Conservation (phyloP, 2,113 vertebrate genomes). For the Leptodactylus fuscus region DNA sequence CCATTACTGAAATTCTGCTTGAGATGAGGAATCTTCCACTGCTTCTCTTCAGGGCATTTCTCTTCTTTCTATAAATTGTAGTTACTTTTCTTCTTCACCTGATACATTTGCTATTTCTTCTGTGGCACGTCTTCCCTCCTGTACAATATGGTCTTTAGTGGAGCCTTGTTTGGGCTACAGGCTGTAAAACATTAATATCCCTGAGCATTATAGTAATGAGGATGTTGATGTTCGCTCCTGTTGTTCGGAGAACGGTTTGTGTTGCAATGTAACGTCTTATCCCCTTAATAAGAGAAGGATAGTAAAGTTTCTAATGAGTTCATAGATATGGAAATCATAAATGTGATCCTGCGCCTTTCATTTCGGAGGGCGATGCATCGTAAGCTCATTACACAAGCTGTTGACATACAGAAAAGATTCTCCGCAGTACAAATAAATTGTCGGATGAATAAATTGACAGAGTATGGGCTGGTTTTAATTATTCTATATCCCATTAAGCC, state of each 20-base stretch:
- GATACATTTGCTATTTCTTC: neutral
- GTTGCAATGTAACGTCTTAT: neutral
- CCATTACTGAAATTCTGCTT: neutral
- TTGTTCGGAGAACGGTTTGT: neutral
- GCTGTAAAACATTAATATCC: constrained; percentile 24
- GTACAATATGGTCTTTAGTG: constrained; percentile 5
- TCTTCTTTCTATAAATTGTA: neutral
- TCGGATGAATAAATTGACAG: constrained; percentile 53
- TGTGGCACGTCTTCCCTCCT: neutral
- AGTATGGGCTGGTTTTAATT: constrained; percentile 52
- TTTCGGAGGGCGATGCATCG: constrained; percentile 47
- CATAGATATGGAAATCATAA: constrained; percentile 56
- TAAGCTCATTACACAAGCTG: constrained; percentile 57
- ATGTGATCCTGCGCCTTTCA: constrained; percentile 27
- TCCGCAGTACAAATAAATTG: constrained; percentile 51
- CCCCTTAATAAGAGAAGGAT: constrained; percentile 32
- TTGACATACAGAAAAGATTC: constrained; percentile 51
- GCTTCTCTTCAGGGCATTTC: neutral
- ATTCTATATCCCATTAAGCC: constrained; percentile 59
- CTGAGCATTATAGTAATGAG: constrained; percentile 9
- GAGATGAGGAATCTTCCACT: neutral
- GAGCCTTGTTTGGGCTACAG: neutral
- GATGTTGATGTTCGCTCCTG: neutral
- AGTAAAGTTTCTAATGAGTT: constrained; percentile 51
- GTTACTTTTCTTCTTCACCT: neutral